These are phyloP conservation scores for Heteractis magnifica DNA, from an alignment of 92 coral and sea anemone genomes.

Conservation along the genomic window DNA sequence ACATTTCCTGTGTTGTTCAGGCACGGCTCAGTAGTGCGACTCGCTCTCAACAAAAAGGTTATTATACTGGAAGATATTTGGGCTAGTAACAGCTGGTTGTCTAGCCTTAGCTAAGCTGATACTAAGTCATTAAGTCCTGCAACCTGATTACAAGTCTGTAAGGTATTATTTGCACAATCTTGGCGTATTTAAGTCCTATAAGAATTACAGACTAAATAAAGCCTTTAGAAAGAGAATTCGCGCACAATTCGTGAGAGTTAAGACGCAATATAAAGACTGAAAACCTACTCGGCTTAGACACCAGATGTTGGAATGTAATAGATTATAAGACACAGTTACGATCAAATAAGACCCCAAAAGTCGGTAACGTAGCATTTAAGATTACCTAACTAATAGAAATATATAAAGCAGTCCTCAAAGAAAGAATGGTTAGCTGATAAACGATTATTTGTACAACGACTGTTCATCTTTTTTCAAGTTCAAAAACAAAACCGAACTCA, in stretches of 20 bases:
- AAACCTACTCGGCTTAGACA: no score
- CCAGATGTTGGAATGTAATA: no score
- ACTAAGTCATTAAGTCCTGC: not conserved
- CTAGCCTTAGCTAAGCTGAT: not conserved
- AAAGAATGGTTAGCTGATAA: no score
- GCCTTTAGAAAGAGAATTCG: not conserved
- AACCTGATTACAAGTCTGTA: not conserved
- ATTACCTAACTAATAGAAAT: no score
- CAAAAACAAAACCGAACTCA: no score
- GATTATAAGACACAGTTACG: no score
- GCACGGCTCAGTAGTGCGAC: not conserved
- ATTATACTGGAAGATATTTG: not conserved
- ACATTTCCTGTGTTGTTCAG: not conserved
- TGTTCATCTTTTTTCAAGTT: no score
- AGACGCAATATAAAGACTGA: not conserved
- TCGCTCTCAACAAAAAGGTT: not conserved
- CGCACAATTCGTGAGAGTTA: not conserved
- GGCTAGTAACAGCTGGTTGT: not conserved
- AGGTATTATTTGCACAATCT: not conserved
- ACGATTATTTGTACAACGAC: no score
- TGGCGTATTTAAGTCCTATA: not conserved
- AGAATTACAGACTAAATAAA: not conserved
- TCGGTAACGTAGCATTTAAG: no score
- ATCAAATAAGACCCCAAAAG: no score
- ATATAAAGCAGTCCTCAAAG: no score